Evolutionary conservation across 2,888 invertebrate genomes (phyloP), one percentile per base, ranked within the genome.

Genomic region (Campoletis raptor): DNA sequence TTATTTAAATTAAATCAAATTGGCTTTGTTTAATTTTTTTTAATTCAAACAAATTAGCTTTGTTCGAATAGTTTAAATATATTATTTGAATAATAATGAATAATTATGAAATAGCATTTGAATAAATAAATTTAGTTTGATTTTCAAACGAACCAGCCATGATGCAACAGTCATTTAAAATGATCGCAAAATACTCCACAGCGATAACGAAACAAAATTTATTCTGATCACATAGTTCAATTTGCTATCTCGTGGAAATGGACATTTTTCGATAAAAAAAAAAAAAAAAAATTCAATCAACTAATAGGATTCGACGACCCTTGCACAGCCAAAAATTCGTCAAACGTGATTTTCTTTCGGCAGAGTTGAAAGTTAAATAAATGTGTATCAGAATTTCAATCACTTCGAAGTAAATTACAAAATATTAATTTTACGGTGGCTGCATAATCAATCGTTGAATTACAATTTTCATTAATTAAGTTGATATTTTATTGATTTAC

Each of bases 241-340:
- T 30, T 61, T 30, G 61, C 30, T 30, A 15, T 30, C 30, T 61
- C 30, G 30, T 61, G 30, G 24, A 61, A 30, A 12, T 15, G 9
- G 61, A 61, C 15, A 61, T 30, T 61, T 61, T 30, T 18, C 30
- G 30, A 30, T 61, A 9, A n/a, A n/a, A 52, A 4, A 6, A n/a
- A n/a, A 52, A 4, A 6, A 61, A 61, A 61, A 61, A 61, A 61
- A 61, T 61, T 30, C 61, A 61, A 61, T 61, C 61, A 61, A 61
- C 61, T 61, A 61, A 61, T 30, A 61, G 61, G 30, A 61, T 61
- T 57, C 30, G 61, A 61, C 30, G 15, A 30, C 30, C 24, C 61
- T 12, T 30, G 1, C 15, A 30, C 15, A 30, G 30, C 30, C 54
- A 21, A 30, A 61, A 61, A 61, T 30, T 21, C 54, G 21, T 54